Base-by-base conservation (phyloP, 2,888 invertebrate genomes). In the Yponomeuta evonymella region DNA sequence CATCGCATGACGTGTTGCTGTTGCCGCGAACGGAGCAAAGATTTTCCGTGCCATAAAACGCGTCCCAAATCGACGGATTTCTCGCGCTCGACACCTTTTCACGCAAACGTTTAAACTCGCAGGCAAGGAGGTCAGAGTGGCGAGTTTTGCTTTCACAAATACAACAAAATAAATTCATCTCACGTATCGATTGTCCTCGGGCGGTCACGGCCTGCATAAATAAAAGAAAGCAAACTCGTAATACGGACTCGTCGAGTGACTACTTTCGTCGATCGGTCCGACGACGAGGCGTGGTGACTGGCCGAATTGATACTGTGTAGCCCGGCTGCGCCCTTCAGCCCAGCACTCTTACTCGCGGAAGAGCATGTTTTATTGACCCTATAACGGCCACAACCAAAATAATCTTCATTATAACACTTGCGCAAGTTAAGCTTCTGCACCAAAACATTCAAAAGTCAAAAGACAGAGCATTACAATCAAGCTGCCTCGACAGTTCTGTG, bases 141-240 rank as follows among this genome's bases (percentile, higher is more conserved):
- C 88, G 81, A 82, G 88, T 88, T 87, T 86, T 87, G 91, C 91
- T 91, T 92, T 92, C 91, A 91, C 91, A 90, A 91, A 90, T 84
- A 90, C 86, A 87, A 89, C 89, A 86, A 91, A 92, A 90, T 91
- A 90, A 91, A 92, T 92, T 91, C 92, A 87, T 87, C 86, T 89
- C 92, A 92, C 91, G 91, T 91, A 90, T 90, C 83, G 91, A 91
- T 90, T 90, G 90, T 91, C 91, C 91, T 88, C 90, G 78, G 84
- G 82, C 83, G 82, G 80, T 87, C 83, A 83, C 84, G 84, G 85
- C 82, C 84, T 86, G 88, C 86, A 89, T 89, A 86, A 88, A 83
- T 86, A 89, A 91, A 91, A 91, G 90, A 92, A 90, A 91, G 91
- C 88, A 87, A 88, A 87, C 85, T 87, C 85, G 86, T 84, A 84